Percentiles rank a stretch among this genome's conserved stretches.
These are phyloP conservation scores for Saimiri boliviensis DNA, from an alignment of 2,113 vertebrate species.

Conservation along the genomic window DNA sequence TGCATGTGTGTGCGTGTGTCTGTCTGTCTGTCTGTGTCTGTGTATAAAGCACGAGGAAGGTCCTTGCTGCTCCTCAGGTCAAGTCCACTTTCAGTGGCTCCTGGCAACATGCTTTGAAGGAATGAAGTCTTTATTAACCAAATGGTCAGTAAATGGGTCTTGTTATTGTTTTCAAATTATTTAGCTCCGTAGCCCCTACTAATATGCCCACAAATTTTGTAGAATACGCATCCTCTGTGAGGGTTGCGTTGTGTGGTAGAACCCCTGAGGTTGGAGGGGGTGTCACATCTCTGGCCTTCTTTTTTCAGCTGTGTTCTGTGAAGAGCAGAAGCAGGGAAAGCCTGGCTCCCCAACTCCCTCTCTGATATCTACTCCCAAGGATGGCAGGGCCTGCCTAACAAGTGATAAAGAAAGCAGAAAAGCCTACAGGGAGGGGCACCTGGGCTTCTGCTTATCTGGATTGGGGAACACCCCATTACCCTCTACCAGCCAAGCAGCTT, in stretches of 20 bases:
- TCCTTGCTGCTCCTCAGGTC: not conserved
- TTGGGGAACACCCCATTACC: not conserved
- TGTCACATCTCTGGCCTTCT: not conserved
- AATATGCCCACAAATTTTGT: not conserved
- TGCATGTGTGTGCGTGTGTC: not conserved
- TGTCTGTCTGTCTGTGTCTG: not conserved
- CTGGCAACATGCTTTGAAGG: not conserved
- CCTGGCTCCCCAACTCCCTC: not conserved
- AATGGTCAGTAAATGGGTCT: not conserved
- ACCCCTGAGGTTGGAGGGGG: not conserved
- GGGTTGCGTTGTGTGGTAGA: not conserved
- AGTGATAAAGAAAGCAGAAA: not conserved
- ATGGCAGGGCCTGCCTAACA: not conserved
- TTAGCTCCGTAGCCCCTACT: not conserved
- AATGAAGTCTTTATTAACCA: not conserved
- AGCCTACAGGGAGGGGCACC: not conserved
- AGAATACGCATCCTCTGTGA: not conserved
- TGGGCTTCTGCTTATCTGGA: not conserved
- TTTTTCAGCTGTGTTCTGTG: conserved; percentile 1
- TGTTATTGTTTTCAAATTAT: conserved; percentile 7
- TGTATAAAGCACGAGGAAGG: not conserved
- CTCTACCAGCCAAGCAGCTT: not conserved
- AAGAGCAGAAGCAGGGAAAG: not conserved
- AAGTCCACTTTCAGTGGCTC: not conserved
- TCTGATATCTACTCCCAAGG: not conserved